Percentiles rank a stretch among this genome's conserved stretches.
Evolutionary conservation across 2,888 invertebrate genomes (phyloP).

Genomic region (Sinelater perroti): DNA sequence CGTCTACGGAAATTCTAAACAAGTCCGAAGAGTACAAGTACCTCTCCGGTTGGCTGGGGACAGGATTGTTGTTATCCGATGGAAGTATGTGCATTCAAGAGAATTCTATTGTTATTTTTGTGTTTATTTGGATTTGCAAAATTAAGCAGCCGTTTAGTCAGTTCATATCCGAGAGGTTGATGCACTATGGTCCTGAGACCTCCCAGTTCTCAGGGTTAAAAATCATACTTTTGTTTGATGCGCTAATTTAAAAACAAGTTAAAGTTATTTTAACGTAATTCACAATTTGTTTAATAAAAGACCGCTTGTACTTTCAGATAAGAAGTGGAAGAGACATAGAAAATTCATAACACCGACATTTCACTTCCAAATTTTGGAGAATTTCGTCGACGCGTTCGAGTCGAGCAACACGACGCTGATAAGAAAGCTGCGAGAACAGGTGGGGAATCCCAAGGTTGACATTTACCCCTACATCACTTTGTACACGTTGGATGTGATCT

Average conservation of each 20-base stretch:
- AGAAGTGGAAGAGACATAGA: conserved; percentile 73
- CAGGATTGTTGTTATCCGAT: conserved; percentile 50
- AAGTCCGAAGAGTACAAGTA: conserved; percentile 54
- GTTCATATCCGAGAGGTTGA: no score
- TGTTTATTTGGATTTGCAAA: no score
- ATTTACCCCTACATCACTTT: conserved; percentile 69
- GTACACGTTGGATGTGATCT: conserved; percentile 69
- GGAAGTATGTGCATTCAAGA: conserved; percentile 25
- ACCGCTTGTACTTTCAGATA: no score
- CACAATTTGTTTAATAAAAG: no score
- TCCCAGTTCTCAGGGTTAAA: no score
- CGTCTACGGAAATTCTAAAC: conserved; percentile 49
- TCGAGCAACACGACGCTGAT: conserved; percentile 67
- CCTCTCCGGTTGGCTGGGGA: conserved; percentile 55
- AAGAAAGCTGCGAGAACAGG: conserved; percentile 60
- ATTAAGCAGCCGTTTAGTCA: no score
- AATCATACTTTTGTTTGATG: no score
- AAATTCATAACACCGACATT: conserved; percentile 79
- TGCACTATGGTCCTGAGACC: no score
- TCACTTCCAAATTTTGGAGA: conserved; percentile 77
- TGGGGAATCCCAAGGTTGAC: conserved; percentile 62
- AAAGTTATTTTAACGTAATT: no score
- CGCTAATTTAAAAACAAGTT: no score
- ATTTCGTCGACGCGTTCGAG: conserved; percentile 74
- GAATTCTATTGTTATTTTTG: no score